Evolutionary conservation across 2,797 vertebrate species (phyloP).

Genomic region (Picus viridis): DNA sequence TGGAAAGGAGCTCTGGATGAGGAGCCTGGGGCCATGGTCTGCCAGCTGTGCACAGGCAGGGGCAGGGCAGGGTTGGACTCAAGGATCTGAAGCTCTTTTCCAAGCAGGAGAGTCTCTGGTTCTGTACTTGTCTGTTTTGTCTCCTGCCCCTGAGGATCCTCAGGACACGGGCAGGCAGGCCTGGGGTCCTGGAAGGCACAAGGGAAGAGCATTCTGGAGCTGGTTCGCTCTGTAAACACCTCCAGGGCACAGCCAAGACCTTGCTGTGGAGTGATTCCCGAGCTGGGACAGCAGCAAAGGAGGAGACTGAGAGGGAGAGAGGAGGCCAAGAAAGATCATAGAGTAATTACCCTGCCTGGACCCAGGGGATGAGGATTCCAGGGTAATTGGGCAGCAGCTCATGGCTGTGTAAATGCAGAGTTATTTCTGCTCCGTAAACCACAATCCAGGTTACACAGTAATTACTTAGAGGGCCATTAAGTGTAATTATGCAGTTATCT

Average conservation of each 20-base stretch:
- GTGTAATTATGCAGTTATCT: constrained; percentile 69
- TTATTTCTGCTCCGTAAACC: constrained; percentile 71
- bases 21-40: no score
- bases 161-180: neutral
- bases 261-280: neutral
- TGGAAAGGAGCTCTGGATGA: no score
- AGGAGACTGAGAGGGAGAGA: neutral
- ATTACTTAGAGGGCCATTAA: constrained; percentile 75
- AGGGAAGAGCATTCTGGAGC: neutral
- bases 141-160: neutral
- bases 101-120: no score
- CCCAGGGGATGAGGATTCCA: constrained; percentile 36
- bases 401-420: constrained; percentile 44
- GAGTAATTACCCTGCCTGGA: neutral
- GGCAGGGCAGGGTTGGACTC: no score
- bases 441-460: constrained; percentile 54
- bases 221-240: neutral
- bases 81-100: no score
- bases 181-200: neutral
- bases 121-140: neutral
- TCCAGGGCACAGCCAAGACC: neutral
- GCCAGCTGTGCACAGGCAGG: no score
- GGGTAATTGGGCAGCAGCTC: constrained; percentile 52
- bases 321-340: neutral
- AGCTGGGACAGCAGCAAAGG: neutral